Evolutionary conservation across 2,797 vertebrate genomes (phyloP), one percentile per base, ranked within the genome.

Genomic region (Sebastes melanostomus): DNA sequence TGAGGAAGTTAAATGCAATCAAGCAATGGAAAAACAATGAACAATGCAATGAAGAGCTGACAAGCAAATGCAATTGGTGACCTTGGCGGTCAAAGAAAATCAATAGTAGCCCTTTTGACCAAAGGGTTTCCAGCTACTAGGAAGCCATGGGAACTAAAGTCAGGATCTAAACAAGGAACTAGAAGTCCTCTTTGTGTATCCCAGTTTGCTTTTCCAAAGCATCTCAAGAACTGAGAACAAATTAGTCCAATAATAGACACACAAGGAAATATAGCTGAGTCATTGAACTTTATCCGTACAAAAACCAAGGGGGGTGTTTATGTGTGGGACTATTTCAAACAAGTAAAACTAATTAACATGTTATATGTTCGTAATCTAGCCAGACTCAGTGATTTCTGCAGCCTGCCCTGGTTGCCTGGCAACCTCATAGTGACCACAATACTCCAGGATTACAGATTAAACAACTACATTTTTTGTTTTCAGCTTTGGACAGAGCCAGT

Each of bases 1-100:
- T 82, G 80, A 86, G 25, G 25, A 74, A 67, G 72, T 84, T 80
- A 38, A 84, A 90, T 88, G 86, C 72, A 75, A 76, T 89, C 82
- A 88, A 86, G 88, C 91, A 72, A 92, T 86, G 88, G 76, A 75
- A 86, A 86, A 87, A 85, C 72, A 63, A 89, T 78, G 82, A 74
- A 27, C 72, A 80, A 89, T 91, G 90, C 77, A 59, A 90, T 83
- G 91, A 74, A 54, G 70, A 80, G 86, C 75, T 36, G 82, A 88
- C 72, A 75, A 85, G 83, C 83, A 88, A 83, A 77, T 82, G 72
- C 69, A 83, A 42, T 29, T 22, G 5, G 27, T 32, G n/a, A 83
- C 68, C 29, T 25, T 5, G 58, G 16, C 8, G 6, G 29, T 62
- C 29, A 8, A 65, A 71, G 56, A 46, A 70, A 73, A 75, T 42